phyloP scores from a whole-genome alignment of 2,113 vertebrate species.

The Anguilla japonica region DNA sequence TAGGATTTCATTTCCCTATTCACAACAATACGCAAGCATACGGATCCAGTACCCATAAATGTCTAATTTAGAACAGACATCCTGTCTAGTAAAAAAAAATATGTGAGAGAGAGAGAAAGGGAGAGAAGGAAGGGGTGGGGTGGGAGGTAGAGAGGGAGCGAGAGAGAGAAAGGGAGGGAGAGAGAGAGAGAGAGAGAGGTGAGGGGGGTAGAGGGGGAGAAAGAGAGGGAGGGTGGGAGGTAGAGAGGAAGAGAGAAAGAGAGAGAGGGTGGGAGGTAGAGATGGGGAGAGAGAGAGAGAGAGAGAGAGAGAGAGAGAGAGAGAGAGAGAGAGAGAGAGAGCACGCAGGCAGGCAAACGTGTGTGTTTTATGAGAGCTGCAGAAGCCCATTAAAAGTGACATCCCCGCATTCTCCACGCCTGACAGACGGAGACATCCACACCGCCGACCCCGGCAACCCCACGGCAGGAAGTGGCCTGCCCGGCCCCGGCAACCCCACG shows the following conservation, averaged over 20 bases:
- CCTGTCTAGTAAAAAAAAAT: slow-evolving; percentile 12
- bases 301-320: too few relatives aligned
- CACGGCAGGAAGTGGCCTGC: too few relatives aligned
- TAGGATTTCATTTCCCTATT: background rate
- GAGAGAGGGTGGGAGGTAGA: too few relatives aligned
- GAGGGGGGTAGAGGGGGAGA: too few relatives aligned
- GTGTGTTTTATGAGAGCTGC: slow-evolving; percentile 28
- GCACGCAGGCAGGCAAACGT: background rate
- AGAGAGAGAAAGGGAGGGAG: too few relatives aligned
- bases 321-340: too few relatives aligned
- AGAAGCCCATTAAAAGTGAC: background rate
- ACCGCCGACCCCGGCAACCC: slow-evolving; percentile 31
- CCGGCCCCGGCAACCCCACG: slow-evolving; percentile 1
- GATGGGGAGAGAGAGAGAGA: too few relatives aligned
- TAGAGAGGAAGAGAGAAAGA: too few relatives aligned
- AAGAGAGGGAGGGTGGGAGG: too few relatives aligned
- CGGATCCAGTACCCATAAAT: slow-evolving; percentile 12
- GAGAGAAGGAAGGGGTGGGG: too few relatives aligned
- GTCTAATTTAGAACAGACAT: slow-evolving; percentile 35
- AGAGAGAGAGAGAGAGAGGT: too few relatives aligned
- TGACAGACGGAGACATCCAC: slow-evolving; percentile 34
- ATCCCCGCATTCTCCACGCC: slow-evolving; percentile 6
- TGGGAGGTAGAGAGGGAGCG: background rate
- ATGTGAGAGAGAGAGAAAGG: background rate
- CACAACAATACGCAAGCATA: background rate